A percentile compares a stretch with the other conserved stretches of the same genome.
phyloP scores from a whole-genome alignment of 2,888 invertebrate genomes.

The Campaea margaritaria region DNA sequence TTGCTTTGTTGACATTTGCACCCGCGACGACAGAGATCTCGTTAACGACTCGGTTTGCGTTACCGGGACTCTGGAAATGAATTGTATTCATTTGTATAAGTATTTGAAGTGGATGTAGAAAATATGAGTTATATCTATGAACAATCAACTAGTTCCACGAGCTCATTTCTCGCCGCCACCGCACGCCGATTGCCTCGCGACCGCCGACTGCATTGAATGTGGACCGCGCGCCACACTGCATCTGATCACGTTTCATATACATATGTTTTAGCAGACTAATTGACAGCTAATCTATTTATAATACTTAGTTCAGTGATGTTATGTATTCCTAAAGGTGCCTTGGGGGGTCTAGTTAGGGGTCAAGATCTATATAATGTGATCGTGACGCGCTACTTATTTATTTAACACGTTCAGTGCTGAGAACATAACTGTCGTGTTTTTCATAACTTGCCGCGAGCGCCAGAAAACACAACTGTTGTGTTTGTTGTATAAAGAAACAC shows the following conservation, averaged over 20 bases:
- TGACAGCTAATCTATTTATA: not conserved
- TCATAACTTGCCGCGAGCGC: no score
- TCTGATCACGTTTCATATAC: not conserved
- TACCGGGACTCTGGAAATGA: not conserved
- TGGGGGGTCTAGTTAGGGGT: no score
- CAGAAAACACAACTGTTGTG: no score
- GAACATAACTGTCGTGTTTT: no score
- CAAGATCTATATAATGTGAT: no score
- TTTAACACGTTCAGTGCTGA: no score
- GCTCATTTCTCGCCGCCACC: not conserved
- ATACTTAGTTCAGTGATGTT: not conserved
- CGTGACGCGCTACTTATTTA: no score
- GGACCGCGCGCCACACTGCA: not conserved
- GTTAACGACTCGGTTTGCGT: not conserved
- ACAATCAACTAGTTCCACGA: not conserved
- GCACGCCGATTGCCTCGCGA: not conserved
- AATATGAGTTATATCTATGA: no score
- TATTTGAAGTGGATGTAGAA: no score
- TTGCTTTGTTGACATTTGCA: not conserved
- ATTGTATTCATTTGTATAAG: no score
- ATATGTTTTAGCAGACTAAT: not conserved
- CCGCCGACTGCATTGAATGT: slow-evolving; percentile 2
- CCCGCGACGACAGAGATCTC: not conserved
- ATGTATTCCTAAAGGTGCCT: no score
- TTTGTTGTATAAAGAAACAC: no score